Conservation (phyloP, 2,113 vertebrate genomes). For the Heloderma charlesbogerti region DNA sequence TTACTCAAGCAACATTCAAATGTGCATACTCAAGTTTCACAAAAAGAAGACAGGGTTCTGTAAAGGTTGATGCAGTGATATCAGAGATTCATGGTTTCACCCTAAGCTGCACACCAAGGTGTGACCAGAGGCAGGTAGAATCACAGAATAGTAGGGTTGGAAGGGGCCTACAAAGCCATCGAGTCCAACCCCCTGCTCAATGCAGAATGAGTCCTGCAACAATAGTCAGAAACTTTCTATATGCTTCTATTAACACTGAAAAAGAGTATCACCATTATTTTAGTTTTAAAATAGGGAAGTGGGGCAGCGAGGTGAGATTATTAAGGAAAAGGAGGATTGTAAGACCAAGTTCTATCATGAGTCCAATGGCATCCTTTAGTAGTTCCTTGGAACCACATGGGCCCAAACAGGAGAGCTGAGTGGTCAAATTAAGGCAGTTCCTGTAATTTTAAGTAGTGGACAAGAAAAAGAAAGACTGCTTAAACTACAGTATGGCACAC, state of each 20-base stretch:
- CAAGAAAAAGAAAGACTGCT: constrained; percentile 20
- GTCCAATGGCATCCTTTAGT: not conserved
- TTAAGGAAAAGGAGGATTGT: not conserved
- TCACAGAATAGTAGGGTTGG: too few species aligned
- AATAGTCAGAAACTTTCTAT: not conserved
- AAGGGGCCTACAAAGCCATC: too few species aligned
- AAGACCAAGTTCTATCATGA: not conserved
- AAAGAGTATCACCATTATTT: constrained; percentile 11
- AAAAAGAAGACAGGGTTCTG: not conserved
- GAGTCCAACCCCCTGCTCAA: too few species aligned
- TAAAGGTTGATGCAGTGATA: not conserved
- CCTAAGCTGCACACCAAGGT: not conserved
- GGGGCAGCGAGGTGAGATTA: not conserved
- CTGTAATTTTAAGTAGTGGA: constrained; percentile 14
- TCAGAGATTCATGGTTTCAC: not conserved
- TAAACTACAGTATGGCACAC: not conserved
- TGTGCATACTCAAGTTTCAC: not conserved
- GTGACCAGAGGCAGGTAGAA: not conserved
- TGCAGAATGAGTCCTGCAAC: not conserved
- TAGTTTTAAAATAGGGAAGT: not conserved
- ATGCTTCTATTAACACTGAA: not conserved
- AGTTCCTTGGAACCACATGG: not conserved
- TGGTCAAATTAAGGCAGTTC: not conserved
- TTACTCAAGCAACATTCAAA: not conserved
- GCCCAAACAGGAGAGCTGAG: constrained; percentile 25